Evolutionary conservation across 2,113 vertebrate genomes (phyloP), one percentile per base, ranked within the genome.

Genomic region (Eurystomus gularis): DNA sequence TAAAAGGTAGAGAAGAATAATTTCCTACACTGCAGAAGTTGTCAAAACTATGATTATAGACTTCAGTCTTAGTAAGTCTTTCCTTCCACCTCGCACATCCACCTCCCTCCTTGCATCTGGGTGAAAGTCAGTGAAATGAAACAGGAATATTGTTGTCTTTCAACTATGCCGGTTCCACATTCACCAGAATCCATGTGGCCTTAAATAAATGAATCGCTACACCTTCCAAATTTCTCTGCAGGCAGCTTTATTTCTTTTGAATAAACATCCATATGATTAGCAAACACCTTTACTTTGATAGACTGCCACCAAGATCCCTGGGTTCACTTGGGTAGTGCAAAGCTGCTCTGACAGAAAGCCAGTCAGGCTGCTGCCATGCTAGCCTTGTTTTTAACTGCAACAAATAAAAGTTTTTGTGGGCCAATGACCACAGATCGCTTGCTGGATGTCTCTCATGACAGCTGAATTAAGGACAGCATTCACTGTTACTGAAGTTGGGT

Each of bases 111-210:
- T 28, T 10, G 24, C 72, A 75, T n/a, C 17, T 73, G 29, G 17
- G 28, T 78, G n/a, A n/a, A n/a, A 11, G 16, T 7, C 40, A 72
- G 10, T 26, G 35, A 93, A 82, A 64, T 4, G 21, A 64, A 87
- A 84, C 11, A 58, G 28, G 29, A 91, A 52, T 23, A 73, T 13
- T 4, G 1, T 17, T 24, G 35, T 26, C 55, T 64, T 88, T 58
- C 69, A 86, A 46, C 28, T 33, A 44, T 0, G 0, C 8, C 8
- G 1, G 28, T 78, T 84, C 46, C n/a, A 66, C 28, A 26, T 68
- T 35, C 52, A 48, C 23, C 8, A 58, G 42, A 69, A 66, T 58
- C n/a, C 19, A 81, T 55, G 48, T 33, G 39, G 33, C 31, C 33
- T 82, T 64, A 31, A 51, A 82, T 35, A 62, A 64, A 80, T 7